Conservation (phyloP, 2,113 vertebrate genomes). For the Prolemur simus region DNA sequence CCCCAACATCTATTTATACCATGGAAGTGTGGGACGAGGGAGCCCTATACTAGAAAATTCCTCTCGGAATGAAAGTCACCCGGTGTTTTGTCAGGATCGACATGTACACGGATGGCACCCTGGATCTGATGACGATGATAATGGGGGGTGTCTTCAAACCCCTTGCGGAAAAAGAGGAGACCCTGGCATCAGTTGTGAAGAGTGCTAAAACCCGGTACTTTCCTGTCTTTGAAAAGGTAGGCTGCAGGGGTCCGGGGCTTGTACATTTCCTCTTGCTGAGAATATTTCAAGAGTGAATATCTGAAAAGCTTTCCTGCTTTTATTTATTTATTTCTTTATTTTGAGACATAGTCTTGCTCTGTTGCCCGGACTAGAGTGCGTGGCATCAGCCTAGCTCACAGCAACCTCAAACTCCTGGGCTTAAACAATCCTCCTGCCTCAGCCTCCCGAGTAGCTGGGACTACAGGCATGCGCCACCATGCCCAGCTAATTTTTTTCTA, state of each 20-base stretch:
- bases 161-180: constrained; percentile 67
- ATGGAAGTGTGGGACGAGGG: not conserved
- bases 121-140: constrained; percentile 86
- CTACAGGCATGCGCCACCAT: too few species aligned
- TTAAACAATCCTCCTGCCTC: too few species aligned
- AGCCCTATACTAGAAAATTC: not conserved
- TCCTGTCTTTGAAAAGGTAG: constrained; percentile 89
- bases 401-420: too few species aligned
- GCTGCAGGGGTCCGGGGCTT: not conserved
- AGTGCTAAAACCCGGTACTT: constrained; percentile 85
- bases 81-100: constrained; percentile 82
- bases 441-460: too few species aligned
- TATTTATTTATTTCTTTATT: too few species aligned
- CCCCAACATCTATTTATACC: not conserved
- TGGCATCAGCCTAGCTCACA: too few species aligned
- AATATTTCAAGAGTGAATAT: not conserved
- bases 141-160: constrained; percentile 62
- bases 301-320: not conserved
- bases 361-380: too few species aligned
- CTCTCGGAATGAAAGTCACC: not conserved
- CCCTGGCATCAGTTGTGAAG: constrained; percentile 62
- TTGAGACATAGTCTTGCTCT: too few species aligned
- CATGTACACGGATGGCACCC: constrained; percentile 85
- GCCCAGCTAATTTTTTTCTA: too few species aligned
- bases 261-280: not conserved